These are phyloP conservation scores for Corythoichthys haematopterus DNA, from an alignment of 2,113 vertebrate genomes.

Conservation along the genomic window DNA sequence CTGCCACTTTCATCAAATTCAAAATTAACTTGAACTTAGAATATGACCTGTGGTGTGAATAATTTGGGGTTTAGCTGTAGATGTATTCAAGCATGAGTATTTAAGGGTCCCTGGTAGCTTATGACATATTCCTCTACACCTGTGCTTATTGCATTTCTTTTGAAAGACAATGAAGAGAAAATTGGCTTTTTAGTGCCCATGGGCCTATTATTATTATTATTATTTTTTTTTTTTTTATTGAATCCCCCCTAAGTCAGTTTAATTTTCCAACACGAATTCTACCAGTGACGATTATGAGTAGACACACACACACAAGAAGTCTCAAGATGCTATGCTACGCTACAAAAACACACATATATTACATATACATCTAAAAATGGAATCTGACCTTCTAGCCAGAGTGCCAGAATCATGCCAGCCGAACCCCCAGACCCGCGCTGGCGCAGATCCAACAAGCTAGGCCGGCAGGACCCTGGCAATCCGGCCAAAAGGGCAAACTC, in stretches of 20 bases:
- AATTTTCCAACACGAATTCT: background rate
- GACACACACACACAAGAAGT: background rate
- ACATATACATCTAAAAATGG: no score
- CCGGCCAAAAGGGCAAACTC: no score
- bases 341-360: background rate
- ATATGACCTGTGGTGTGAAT: background rate
- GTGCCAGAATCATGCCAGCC: no score
- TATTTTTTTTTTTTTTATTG: background rate
- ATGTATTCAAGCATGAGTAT: background rate
- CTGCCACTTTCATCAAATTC: background rate
- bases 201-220: background rate
- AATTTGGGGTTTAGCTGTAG: background rate
- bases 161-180: background rate
- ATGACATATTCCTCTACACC: background rate
- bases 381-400: no score
- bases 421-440: no score
- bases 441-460: no score
- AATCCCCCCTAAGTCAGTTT: background rate
- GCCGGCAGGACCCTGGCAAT: no score
- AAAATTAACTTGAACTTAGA: background rate
- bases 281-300: background rate
- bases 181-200: background rate
- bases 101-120: background rate
- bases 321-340: background rate
- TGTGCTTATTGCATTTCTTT: background rate